Evolutionary conservation across 2,888 invertebrate genomes (phyloP).

Genomic region (Andrena dorsata): DNA sequence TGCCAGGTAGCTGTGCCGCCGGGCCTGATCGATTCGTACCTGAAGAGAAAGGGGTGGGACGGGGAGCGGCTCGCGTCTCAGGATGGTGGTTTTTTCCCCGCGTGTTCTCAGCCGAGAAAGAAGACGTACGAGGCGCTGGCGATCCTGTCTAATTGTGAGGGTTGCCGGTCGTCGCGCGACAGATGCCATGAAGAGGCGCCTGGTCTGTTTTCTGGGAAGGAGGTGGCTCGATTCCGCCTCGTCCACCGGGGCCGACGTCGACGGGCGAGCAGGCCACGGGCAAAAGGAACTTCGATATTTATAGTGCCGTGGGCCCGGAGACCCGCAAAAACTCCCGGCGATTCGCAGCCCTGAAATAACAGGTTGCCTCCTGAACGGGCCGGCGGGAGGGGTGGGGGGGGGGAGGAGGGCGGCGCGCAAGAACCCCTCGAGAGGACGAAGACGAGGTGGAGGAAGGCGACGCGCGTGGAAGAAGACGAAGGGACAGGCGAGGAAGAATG

Average conservation of each 20-base stretch:
- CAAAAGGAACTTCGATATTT: conserved; percentile 75
- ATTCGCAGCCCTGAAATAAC: conserved; percentile 84
- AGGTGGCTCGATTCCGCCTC: conserved; percentile 35
- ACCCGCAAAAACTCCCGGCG: conserved; percentile 78
- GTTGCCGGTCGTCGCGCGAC: conserved; percentile 68
- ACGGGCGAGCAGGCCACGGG: conserved; percentile 40
- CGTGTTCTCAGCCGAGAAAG: conserved; percentile 32
- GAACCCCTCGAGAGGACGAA: conserved; percentile 66
- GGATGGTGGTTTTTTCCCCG: not conserved
- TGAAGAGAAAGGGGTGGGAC: not conserved
- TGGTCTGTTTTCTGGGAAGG: conserved; percentile 69
- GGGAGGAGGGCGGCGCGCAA: conserved; percentile 56
- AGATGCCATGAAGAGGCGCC: conserved; percentile 76
- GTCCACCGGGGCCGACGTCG: conserved; percentile 17
- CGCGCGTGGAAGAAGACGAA: conserved; percentile 34
- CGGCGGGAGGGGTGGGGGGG: conserved; percentile 48
- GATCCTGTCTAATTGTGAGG: conserved; percentile 76
- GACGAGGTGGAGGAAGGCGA: conserved; percentile 26
- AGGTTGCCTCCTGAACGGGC: conserved; percentile 77
- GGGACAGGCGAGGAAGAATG: conserved; percentile 35
- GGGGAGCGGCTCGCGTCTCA: not conserved
- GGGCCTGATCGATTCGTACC: no score
- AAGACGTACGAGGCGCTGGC: conserved; percentile 61
- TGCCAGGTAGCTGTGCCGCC: not conserved
- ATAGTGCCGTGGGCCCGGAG: conserved; percentile 77